Conservation (phyloP, 1,140 invertebrate genomes). For the Macrotrachela quadricornifera region DNA sequence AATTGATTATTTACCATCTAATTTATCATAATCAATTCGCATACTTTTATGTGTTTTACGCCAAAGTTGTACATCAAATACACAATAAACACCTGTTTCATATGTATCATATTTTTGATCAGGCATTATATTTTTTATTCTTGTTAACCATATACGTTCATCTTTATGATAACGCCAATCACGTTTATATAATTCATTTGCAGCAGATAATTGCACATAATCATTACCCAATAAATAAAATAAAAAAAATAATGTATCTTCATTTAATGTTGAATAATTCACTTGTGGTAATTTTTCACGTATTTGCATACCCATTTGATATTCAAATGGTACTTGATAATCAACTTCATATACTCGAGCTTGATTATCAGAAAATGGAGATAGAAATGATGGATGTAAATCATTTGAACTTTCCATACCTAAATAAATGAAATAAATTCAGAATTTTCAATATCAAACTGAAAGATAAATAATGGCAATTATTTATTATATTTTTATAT, state of each 20-base stretch:
- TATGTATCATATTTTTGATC: conserved; percentile 79
- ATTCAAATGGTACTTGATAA: conserved; percentile 91
- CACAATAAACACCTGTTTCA: conserved; percentile 91
- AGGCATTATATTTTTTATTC: conserved; percentile 69
- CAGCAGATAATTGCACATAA: conserved; percentile 80
- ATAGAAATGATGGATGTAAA: conserved; percentile 83
- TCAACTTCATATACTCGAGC: conserved; percentile 91
- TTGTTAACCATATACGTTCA: conserved; percentile 93
- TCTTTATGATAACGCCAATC: conserved; percentile 98
- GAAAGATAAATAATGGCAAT: too few relatives aligned
- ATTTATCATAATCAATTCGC: conserved; percentile 83
- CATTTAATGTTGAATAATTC: too few relatives aligned
- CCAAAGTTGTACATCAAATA: conserved; percentile 86
- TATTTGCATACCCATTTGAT: conserved; percentile 62
- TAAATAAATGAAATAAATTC: conserved; percentile 37
- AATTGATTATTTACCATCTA: conserved; percentile 42
- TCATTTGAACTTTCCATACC: conserved; percentile 30
- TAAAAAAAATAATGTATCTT: conserved; percentile 97
- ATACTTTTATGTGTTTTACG: conserved; percentile 80
- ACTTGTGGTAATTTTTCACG: too few relatives aligned
- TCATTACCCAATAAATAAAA: conserved; percentile 98
- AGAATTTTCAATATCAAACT: too few relatives aligned
- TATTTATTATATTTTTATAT: too few relatives aligned
- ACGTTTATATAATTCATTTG: conserved; percentile 82
- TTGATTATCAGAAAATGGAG: conserved; percentile 85